Evolutionary conservation across 2,888 invertebrate species (phyloP).

Genomic region (Bhutanitis thaidina): DNA sequence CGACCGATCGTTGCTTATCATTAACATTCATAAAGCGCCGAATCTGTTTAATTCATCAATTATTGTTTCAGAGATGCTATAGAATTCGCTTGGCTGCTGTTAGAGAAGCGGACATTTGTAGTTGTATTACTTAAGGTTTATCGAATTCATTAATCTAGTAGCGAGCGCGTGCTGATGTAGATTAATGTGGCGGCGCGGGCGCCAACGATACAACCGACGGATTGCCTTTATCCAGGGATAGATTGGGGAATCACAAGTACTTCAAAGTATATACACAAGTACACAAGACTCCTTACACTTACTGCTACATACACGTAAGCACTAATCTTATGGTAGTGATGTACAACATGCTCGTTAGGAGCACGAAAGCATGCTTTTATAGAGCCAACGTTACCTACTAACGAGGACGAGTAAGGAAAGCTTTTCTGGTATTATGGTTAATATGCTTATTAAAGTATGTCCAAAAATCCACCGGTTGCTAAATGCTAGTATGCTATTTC

Average conservation of each 20-base stretch:
- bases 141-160: constrained; percentile 75
- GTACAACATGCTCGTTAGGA: too few relatives aligned
- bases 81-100: constrained; percentile 45
- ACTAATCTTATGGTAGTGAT: too few relatives aligned
- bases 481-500: too few relatives aligned
- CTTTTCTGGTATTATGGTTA: too few relatives aligned
- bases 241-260: constrained; percentile 36
- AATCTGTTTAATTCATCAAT: constrained; percentile 69
- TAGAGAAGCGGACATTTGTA: constrained; percentile 62
- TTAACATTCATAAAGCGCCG: constrained; percentile 65
- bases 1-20: constrained; percentile 53
- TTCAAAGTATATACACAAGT: neutral
- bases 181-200: constrained; percentile 72
- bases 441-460: too few relatives aligned
- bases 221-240: constrained; percentile 61
- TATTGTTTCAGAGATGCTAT: constrained; percentile 44
- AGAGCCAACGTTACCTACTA: too few relatives aligned
- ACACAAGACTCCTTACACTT: too few relatives aligned
- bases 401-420: too few relatives aligned
- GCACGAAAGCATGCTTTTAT: too few relatives aligned
- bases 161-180: constrained; percentile 75
- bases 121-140: constrained; percentile 74
- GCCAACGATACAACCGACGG: constrained; percentile 60
- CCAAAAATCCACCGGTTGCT: too few relatives aligned
- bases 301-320: too few relatives aligned